Evolutionary conservation across 2,113 vertebrate species (phyloP).

Genomic region (Neogobius melanostomus): DNA sequence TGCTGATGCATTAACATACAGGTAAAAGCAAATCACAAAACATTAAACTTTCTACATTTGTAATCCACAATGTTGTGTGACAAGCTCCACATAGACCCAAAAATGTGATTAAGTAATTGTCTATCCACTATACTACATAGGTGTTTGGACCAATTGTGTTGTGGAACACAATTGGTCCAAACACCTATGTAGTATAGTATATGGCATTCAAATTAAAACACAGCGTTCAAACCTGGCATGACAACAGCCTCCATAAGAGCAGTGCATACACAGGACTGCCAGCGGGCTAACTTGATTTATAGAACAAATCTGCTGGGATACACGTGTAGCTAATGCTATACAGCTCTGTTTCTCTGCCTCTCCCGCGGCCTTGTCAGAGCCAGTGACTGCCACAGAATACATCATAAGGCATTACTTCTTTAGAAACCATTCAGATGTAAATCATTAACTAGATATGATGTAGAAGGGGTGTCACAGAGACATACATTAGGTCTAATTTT

Average conservation of each 20-base stretch:
- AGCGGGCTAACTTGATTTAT: constrained; percentile 12
- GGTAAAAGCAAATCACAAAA: too few species aligned
- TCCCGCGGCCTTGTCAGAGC: background rate
- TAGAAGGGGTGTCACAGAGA: background rate
- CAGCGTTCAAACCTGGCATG: background rate
- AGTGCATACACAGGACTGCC: background rate
- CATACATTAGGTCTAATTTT: background rate
- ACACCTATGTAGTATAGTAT: too few species aligned
- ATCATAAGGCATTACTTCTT: constrained; percentile 8
- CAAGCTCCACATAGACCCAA: background rate
- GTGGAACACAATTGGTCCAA: background rate
- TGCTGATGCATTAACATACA: too few species aligned
- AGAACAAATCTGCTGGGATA: background rate
- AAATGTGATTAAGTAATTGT: background rate
- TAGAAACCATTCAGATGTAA: background rate
- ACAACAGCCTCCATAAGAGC: background rate
- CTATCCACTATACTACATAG: background rate
- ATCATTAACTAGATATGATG: background rate
- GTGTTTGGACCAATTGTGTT: too few species aligned
- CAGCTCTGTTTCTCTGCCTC: background rate
- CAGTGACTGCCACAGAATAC: background rate
- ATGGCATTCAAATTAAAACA: background rate
- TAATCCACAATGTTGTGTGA: too few species aligned
- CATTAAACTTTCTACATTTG: too few species aligned
- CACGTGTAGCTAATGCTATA: background rate